phyloP scores from a whole-genome alignment of 2,113 vertebrate genomes.

The Sceloporus tristichus region DNA sequence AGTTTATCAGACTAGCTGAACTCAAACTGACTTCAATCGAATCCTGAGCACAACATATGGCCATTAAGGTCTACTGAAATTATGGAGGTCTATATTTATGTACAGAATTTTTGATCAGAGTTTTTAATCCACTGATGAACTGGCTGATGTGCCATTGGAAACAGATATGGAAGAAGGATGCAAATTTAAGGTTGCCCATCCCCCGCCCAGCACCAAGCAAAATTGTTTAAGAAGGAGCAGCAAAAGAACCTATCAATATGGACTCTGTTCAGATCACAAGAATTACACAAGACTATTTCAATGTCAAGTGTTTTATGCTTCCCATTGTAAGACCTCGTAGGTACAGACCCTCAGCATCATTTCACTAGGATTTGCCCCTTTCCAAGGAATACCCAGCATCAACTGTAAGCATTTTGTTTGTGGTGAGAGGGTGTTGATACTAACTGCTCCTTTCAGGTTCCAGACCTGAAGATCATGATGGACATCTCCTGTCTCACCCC shows the following conservation, averaged over 20 bases:
- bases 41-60: background rate
- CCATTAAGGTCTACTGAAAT: background rate
- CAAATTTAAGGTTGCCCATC: background rate
- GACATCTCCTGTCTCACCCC: background rate
- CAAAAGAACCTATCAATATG: background rate
- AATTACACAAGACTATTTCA: background rate
- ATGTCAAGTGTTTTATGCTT: background rate
- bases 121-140: background rate
- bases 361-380: background rate
- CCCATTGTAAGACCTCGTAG: background rate
- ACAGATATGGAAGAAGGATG: background rate
- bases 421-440: background rate
- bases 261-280: background rate
- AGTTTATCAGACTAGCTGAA: background rate
- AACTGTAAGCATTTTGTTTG: background rate
- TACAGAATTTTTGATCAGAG: background rate
- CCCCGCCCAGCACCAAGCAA: background rate
- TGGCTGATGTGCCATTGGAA: background rate
- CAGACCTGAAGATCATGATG: background rate
- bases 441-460: background rate
- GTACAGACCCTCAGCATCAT: background rate
- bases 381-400: background rate
- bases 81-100: background rate
- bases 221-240: background rate
- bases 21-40: background rate